These are phyloP conservation scores for Melinopterus prodromus DNA, from an alignment of 2,888 invertebrate genomes.

Conservation along the genomic window DNA sequence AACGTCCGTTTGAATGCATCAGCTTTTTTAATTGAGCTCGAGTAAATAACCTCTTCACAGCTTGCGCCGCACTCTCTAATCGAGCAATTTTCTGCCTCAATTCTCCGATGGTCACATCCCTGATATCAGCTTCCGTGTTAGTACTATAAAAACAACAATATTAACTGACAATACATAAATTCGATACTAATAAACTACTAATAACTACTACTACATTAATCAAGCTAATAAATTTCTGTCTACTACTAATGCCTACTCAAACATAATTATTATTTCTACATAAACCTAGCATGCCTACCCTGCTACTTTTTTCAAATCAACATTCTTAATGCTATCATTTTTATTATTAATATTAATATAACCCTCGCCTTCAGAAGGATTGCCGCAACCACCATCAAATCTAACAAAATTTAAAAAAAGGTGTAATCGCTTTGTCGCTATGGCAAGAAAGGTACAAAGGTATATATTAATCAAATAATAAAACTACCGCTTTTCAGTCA, in stretches of 20 bases:
- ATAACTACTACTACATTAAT: neutral
- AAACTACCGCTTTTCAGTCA: too few species aligned
- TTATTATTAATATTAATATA: neutral
- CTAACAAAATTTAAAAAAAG: neutral
- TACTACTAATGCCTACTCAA: conserved; percentile 4
- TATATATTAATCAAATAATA: neutral
- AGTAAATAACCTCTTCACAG: neutral
- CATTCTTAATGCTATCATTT: neutral
- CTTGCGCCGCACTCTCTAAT: neutral
- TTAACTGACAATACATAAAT: neutral
- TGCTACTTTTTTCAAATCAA: neutral
- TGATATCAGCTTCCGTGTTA: neutral
- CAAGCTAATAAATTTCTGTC: neutral
- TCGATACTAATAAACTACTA: neutral
- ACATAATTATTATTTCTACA: neutral
- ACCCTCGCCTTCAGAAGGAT: neutral
- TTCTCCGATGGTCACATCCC: neutral
- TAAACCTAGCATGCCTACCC: neutral
- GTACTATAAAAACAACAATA: neutral
- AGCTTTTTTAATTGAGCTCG: neutral
- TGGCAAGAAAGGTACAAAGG: neutral
- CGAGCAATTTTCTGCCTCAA: neutral
- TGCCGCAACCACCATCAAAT: too few species aligned
- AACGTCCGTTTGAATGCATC: conserved; percentile 5
- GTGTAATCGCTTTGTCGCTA: neutral